A percentile compares a stretch with the other conserved stretches of the same genome.
Evolutionary conservation across 2,797 vertebrate genomes (phyloP).

Genomic region (Cryptoblepharus egeriae): DNA sequence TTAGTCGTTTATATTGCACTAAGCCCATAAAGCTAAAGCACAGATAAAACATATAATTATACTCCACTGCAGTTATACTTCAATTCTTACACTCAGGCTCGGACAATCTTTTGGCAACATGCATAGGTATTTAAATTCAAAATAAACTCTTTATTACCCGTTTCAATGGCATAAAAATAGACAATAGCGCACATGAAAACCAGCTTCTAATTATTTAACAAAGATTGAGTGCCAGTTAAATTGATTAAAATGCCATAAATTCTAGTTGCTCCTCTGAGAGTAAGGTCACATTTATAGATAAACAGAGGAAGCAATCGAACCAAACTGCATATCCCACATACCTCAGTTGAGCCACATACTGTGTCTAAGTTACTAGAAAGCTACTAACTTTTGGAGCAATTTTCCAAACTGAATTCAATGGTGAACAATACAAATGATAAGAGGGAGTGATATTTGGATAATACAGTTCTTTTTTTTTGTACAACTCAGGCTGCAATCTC

Average conservation of each 20-base stretch:
- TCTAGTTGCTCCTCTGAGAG: not conserved
- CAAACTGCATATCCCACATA: not conserved
- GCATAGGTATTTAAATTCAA: not conserved
- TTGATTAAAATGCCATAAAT: not conserved
- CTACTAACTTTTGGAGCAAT: not conserved
- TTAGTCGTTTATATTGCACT: conserved; percentile 6
- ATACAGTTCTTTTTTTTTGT: not conserved
- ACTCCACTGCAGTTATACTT: not conserved
- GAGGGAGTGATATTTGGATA: not conserved
- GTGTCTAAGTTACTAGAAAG: not conserved
- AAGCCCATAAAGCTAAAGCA: conserved; percentile 2
- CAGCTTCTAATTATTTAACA: not conserved
- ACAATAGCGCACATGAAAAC: not conserved
- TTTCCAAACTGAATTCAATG: not conserved
- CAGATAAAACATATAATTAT: not conserved
- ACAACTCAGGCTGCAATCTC: too few species aligned
- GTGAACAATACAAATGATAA: not conserved
- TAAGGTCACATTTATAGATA: not conserved
- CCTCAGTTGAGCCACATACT: not conserved
- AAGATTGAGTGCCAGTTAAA: not conserved
- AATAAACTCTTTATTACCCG: not conserved
- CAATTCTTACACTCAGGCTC: not conserved
- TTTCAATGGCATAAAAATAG: not conserved
- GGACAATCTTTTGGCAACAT: not conserved
- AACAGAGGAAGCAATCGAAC: not conserved